Evolutionary conservation across 2,888 invertebrate species (phyloP).

Genomic region (Stenodera caucasica): DNA sequence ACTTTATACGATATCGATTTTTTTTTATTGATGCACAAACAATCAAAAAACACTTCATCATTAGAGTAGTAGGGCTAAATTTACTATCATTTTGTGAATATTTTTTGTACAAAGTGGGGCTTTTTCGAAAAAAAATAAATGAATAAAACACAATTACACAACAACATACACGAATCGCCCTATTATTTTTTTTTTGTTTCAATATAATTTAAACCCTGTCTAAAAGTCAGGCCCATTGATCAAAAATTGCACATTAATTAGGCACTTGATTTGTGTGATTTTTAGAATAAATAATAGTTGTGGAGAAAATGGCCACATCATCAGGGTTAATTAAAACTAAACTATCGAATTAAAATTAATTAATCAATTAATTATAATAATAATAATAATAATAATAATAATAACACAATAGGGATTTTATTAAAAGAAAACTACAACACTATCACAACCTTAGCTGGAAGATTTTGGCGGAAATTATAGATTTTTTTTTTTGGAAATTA

Average conservation of each 20-base stretch:
- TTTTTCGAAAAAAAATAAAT: conserved; percentile 40
- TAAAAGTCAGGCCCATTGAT: conserved; percentile 55
- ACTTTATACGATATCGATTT: conserved; percentile 41
- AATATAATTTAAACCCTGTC: conserved; percentile 45
- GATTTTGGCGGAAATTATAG: conserved; percentile 52
- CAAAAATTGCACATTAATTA: conserved; percentile 55
- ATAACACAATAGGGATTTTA: conserved; percentile 31
- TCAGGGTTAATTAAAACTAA: conserved; percentile 13
- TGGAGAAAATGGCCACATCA: conserved; percentile 20
- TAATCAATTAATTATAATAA: conserved; percentile 19
- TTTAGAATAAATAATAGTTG: conserved; percentile 41
- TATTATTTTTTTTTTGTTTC: conserved; percentile 31
- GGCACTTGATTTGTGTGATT: conserved; percentile 49
- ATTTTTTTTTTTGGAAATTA: conserved; percentile 28
- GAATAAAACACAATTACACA: conserved; percentile 7
- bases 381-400: conserved; percentile 40
- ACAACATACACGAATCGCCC: conserved; percentile 37
- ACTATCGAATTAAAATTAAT: conserved; percentile 15
- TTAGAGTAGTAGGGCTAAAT: conserved; percentile 41
- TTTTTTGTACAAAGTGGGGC: conserved; percentile 51
- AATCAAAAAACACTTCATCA: conserved; percentile 47
- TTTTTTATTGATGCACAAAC: conserved; percentile 41
- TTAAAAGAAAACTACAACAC: conserved; percentile 46
- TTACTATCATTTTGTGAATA: conserved; percentile 41
- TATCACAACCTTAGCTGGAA: conserved; percentile 58